A percentile compares a stretch with the other conserved stretches of the same genome.
These are phyloP conservation scores for Nettapus auritus DNA, from an alignment of 2,113 vertebrate genomes.

Conservation along the genomic window DNA sequence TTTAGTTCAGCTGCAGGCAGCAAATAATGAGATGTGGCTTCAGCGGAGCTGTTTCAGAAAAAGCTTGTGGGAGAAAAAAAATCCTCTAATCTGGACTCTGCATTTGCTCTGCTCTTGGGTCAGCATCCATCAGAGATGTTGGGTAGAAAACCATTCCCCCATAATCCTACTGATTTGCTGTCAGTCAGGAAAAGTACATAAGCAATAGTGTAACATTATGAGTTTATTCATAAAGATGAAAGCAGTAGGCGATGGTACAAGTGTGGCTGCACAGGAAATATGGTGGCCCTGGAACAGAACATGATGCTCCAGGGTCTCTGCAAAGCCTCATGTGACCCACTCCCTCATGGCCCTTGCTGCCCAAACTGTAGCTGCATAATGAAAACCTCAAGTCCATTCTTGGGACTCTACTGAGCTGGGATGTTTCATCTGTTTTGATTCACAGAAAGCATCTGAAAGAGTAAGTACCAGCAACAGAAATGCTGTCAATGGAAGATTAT, in stretches of 20 bases:
- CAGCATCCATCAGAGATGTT: not conserved
- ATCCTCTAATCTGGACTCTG: not conserved
- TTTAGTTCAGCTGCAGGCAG: not conserved
- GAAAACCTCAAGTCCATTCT: not conserved
- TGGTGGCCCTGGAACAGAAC: not conserved
- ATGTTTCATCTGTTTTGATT: not conserved
- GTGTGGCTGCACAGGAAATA: not conserved
- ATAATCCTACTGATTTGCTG: not conserved
- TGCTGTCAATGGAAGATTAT: not conserved
- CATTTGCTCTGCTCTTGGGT: fast-evolving
- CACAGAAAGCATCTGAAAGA: not conserved
- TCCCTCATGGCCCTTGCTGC: fast-evolving
- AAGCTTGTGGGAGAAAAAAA: not conserved
- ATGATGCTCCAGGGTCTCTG: not conserved
- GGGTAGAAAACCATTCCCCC: not conserved
- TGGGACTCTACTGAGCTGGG: not conserved
- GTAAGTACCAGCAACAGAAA: not conserved
- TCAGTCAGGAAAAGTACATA: not conserved
- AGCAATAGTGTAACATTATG: not conserved
- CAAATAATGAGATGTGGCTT: not conserved
- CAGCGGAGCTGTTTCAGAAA: not conserved
- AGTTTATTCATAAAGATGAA: not conserved
- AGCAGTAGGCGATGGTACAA: not conserved
- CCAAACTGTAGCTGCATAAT: not conserved
- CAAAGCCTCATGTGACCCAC: not conserved